Evolutionary conservation across 2,113 vertebrate genomes (phyloP), one percentile per base, ranked within the genome.

Genomic region (Equus quagga): DNA sequence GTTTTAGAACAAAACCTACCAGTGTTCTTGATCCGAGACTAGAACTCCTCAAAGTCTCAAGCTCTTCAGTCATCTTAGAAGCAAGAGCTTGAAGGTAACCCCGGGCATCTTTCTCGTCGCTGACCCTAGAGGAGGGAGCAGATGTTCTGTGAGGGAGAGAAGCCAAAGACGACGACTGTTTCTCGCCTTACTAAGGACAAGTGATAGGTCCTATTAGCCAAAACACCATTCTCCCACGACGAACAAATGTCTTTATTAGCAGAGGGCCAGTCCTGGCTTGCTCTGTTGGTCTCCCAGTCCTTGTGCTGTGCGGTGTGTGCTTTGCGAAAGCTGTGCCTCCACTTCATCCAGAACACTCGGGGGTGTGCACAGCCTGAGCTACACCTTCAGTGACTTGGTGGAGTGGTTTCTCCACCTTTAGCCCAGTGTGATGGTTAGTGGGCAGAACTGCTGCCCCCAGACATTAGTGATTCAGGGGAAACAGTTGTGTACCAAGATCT

Each of bases 1-100:
- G 13, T 9, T 3, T 5, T 0, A 26, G n/a, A 36, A 4, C 28
- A 12, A 62, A 46, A 97, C 98, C 98, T 99, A 99, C 99, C 99
- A 99, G 98, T 28, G 99, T 99, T 97, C 99, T 98, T 15, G 99
- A 99, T 1, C 99, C 99, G 96, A 99, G 98, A 95, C 99, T 99
- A 93, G 99, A 99, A 97, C 98, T 99, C 69, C 99, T 99, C 80
- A 99, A 96, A 0, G 99, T 98, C 96, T 99, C 99, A 4, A 99
- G 98, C 97, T 99, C 99, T 97, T 99, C 99, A 0, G 99, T 99
- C 99, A 99, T 99, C 99, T 99, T 99, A 54, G 99, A 99, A 90
- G 99, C 99, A 87, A 99, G 98, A 46, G 99, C 99, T 84, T 99
- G 99, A 54, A 99, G 99, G 96, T 99, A 99, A 23, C 99, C 99